Percentiles rank a stretch among this genome's conserved stretches.
phyloP scores from a whole-genome alignment of 2,797 vertebrate genomes.

The Adelosebastes latens region DNA sequence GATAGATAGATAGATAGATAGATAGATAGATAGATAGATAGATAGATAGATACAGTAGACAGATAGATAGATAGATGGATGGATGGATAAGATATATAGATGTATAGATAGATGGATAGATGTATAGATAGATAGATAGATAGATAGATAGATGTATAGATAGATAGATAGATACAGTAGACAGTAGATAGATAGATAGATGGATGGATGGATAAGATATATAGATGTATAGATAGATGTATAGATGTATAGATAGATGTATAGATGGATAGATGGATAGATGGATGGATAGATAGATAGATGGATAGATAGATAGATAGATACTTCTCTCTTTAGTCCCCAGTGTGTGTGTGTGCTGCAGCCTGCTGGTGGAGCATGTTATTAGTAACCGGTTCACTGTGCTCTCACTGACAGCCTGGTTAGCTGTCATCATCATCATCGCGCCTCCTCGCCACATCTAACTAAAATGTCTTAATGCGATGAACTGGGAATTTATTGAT shows the following conservation, averaged over 20 bases:
- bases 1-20: no score
- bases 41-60: rapidly evolving
- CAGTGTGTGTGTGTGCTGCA: slow-evolving; percentile 33
- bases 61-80: no score
- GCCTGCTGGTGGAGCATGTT: slow-evolving; percentile 58
- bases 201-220: background rate
- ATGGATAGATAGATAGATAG: background rate
- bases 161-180: background rate
- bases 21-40: no score
- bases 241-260: background rate
- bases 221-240: background rate
- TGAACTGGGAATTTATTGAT: slow-evolving; percentile 72
- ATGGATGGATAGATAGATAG: background rate
- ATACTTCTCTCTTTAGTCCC: background rate
- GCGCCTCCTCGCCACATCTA: slow-evolving; percentile 37
- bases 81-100: no score
- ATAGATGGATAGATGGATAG: background rate
- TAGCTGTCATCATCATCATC: slow-evolving; percentile 46
- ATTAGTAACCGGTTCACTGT: background rate
- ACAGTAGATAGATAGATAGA: slow-evolving; percentile 6
- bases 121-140: no score
- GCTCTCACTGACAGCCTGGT: slow-evolving; percentile 36
- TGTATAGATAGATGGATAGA: no score
- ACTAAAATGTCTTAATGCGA: slow-evolving; percentile 57
- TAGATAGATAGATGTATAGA: background rate